Base-by-base conservation (phyloP, 2,113 vertebrate species). In the Cochlearius cochlearius region DNA sequence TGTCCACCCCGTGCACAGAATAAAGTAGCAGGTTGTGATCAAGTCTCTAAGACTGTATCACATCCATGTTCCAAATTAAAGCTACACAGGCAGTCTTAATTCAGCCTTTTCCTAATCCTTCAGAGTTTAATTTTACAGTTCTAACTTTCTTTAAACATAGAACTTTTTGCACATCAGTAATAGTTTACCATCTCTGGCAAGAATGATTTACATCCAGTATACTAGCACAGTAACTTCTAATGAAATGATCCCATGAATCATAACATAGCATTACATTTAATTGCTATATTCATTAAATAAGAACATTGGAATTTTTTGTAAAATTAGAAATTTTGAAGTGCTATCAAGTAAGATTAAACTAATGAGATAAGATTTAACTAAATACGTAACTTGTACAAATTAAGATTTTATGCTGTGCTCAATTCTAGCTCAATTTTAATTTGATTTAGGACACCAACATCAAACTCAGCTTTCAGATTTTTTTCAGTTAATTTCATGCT, bases 381-480 rank as follows among this genome's bases (percentile, higher is more conserved):
- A 86, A 95, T 76, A 91, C 4, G 2, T 90, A 88, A 92, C 59
- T 83, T 96, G 34, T 72, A 87, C 92, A 98, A 98, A 94, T 86
- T 69, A 97, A 90, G 86, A 86, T 94, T 95, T 97, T 86, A 91
- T 38, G 68, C 91, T 76, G 68, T 77, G 52, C 90, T 94, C 2
- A 0, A 71, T 90, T 94, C 86, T 78, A 69, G 71, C 83, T 95
- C 82, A 52, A 93, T 83, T 94, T 94, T 91, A 96, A 96, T 94
- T 95, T 95, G 81, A 94, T 97, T 94, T 93, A 96, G 41, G 83
- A 95, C 80, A 94, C 52, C 77, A 91, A 36, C 84, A 95, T 76
- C 77, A 92, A 94, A 96, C 76, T 88, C 29, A 75, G 63, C 69
- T 88, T 86, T 94, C 89, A 92, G 67, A 86, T 80, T 93, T 94